Percentiles rank a stretch among this genome's conserved stretches.
Conservation (phyloP, 2,888 invertebrate genomes). For the Drosophila austrosaltans region DNA sequence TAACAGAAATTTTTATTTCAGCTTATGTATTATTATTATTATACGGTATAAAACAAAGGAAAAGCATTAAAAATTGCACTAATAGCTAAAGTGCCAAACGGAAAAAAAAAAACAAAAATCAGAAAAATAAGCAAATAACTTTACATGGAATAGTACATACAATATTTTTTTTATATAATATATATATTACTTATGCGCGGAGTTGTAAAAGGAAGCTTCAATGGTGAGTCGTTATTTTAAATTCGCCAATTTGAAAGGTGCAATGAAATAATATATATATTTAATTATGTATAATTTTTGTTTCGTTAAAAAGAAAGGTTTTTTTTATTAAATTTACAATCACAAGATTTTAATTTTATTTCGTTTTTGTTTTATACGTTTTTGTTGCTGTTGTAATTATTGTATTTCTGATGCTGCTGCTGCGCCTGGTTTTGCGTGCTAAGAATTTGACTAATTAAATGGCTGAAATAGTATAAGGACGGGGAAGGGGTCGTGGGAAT, state of each 20-base stretch:
- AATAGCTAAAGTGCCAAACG: neutral
- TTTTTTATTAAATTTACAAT: conserved; percentile 76
- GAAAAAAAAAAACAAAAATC: conserved; percentile 1
- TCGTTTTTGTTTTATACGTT: conserved; percentile 18
- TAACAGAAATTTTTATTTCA: neutral
- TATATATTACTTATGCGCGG: conserved; percentile 33
- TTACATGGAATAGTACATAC: conserved; percentile 54
- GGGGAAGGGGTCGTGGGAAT: conserved; percentile 28
- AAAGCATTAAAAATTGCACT: neutral
- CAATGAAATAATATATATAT: conserved; percentile 41
- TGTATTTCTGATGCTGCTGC: conserved; percentile 39
- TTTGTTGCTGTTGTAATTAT: conserved; percentile 44
- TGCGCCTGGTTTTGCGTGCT: conserved; percentile 58
- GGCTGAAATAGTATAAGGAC: conserved; percentile 67
- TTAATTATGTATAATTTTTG: conserved; percentile 55
- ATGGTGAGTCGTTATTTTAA: conserved; percentile 16
- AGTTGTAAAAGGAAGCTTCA: conserved; percentile 34
- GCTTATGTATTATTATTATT: conserved; percentile 20
- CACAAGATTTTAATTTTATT: conserved; percentile 63
- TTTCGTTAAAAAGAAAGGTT: conserved; percentile 50
- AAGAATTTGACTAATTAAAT: conserved; percentile 68
- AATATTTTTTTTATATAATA: conserved; percentile 24
- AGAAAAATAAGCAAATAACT: conserved; percentile 42
- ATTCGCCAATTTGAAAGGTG: conserved; percentile 43
- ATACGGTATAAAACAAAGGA: neutral